phyloP scores from a whole-genome alignment of 2,888 invertebrate species.

The Eristalis pertinax region DNA sequence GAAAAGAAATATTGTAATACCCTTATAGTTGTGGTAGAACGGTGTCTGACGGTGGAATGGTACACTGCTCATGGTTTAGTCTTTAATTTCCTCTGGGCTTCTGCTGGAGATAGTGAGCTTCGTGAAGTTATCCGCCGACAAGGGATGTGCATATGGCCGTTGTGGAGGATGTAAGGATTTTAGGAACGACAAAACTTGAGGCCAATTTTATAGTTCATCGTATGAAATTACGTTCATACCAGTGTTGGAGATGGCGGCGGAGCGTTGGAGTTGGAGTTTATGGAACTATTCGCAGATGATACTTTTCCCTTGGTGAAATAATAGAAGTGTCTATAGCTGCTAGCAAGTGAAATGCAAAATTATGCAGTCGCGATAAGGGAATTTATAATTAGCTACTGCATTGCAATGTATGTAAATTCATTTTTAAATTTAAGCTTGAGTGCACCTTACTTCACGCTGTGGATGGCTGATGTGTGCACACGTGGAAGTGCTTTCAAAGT shows the following conservation, averaged over 20 bases:
- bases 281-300: slow-evolving; percentile 79
- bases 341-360: slow-evolving; percentile 76
- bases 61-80: slow-evolving; percentile 49
- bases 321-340: slow-evolving; percentile 80
- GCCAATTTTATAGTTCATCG: slow-evolving; percentile 63
- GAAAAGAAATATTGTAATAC: slow-evolving; percentile 61
- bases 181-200: slow-evolving; percentile 52
- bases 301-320: slow-evolving; percentile 79
- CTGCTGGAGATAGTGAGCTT: slow-evolving; percentile 14
- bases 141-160: not conserved
- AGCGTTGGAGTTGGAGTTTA: slow-evolving; percentile 11
- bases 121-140: slow-evolving; percentile 28
- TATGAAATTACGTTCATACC: slow-evolving; percentile 44
- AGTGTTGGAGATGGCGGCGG: not conserved
- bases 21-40: slow-evolving; percentile 1
- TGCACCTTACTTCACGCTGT: not conserved
- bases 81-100: slow-evolving; percentile 67
- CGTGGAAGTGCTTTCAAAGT: not conserved
- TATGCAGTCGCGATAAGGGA: not conserved
- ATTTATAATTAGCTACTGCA: not conserved
- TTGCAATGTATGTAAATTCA: slow-evolving; percentile 35
- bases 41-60: not conserved
- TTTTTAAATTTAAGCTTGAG: not conserved
- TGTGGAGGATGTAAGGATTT: slow-evolving; percentile 22
- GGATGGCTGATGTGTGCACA: not conserved